phyloP scores from a whole-genome alignment of 2,113 vertebrate genomes.

The Aythya baeri region DNA sequence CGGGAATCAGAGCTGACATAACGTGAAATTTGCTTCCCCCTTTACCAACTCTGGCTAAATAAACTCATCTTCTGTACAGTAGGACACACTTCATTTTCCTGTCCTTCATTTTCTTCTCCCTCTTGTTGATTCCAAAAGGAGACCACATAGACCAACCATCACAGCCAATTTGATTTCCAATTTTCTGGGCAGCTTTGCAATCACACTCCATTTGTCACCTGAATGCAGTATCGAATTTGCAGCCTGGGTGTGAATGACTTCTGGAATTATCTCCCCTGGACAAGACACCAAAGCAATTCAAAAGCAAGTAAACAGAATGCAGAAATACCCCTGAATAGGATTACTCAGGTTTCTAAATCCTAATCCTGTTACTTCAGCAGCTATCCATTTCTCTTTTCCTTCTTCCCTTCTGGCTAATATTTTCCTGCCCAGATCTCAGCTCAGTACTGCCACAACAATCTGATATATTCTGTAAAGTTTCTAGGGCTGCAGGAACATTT shows the following conservation, averaged over 20 bases:
- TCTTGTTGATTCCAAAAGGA: constrained; percentile 38
- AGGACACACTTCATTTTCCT: constrained; percentile 6
- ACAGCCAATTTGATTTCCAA: constrained; percentile 29
- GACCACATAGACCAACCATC: constrained; percentile 10
- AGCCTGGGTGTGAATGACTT: constrained; percentile 19
- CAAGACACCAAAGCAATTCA: constrained; percentile 38
- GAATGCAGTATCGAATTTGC: neutral
- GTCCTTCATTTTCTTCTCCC: neutral
- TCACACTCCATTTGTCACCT: constrained; percentile 36
- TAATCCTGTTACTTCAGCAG: constrained; percentile 20
- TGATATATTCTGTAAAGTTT: neutral
- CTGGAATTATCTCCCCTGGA: constrained; percentile 50
- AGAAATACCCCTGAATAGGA: constrained; percentile 24
- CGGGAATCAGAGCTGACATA: constrained; percentile 14
- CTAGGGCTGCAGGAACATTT: neutral
- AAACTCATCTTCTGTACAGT: constrained; percentile 9
- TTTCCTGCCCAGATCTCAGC: constrained; percentile 3
- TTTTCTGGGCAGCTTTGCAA: constrained; percentile 46
- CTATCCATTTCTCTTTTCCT: constrained; percentile 3
- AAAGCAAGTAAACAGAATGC: constrained; percentile 49
- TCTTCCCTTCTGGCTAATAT: constrained; percentile 19
- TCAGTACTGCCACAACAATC: neutral
- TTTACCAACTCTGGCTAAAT: constrained; percentile 17
- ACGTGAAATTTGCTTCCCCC: neutral
- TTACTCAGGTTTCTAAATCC: constrained; percentile 23